Evolutionary conservation across 2,888 invertebrate genomes (phyloP), one percentile per base, ranked within the genome.

Genomic region (Drosophila robusta): DNA sequence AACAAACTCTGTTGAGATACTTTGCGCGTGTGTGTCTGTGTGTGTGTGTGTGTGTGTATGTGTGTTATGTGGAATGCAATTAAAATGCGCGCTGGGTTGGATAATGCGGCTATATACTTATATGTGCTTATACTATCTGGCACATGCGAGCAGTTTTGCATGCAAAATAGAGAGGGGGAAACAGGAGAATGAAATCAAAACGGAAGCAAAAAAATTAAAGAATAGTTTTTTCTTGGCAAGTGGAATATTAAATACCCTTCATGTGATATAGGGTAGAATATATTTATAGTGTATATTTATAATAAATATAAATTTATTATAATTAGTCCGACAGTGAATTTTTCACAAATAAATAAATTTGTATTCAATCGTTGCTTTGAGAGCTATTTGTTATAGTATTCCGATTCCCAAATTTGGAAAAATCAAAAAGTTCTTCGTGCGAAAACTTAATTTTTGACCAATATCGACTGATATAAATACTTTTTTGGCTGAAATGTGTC

Each of bases 81-180:
- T 89, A 81, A 87, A 89, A 83, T 80, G 78, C 65, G 70, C 84
- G 68, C 74, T 65, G 74, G 57, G 62, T 68, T 70, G 81, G 78
- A 78, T 83, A 78, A 78, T 75, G 64, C 57, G 50, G 52, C 61
- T 50, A 66, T 67, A 75, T 65, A 57, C 58, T 65, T 79, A 62
- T 69, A 45, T 65, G 57, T 60, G 14, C 66, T 63, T 66, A 79
- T 80, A 41, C 54, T 75, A 67, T 66, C 60, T 70, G 74, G 57
- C 76, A 75, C 81, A 68, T 47, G 45, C 61, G 60, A 67, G 57
- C 49, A 58, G 70, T 74, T 74, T 69, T 44, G 73, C 67, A 76
- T 67, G 50, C 49, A 50, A 58, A 55, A 51, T 26, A 46, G 39
- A 34, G 56, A 56, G 42, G 54, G 18, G 39, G 29, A n/a, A 22